These are phyloP conservation scores for Emmelina monodactyla DNA, from an alignment of 2,888 invertebrate genomes.

Conservation along the genomic window DNA sequence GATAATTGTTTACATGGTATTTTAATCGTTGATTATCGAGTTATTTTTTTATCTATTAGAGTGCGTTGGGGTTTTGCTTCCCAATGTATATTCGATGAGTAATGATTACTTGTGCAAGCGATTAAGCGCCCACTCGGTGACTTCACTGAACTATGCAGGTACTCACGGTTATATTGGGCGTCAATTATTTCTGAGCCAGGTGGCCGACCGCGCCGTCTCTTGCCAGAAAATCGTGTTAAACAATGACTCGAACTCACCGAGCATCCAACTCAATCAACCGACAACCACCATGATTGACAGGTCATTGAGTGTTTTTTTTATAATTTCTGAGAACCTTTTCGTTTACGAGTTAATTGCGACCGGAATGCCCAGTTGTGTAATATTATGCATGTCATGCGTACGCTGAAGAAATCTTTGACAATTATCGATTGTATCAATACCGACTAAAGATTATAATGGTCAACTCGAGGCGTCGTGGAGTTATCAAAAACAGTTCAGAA, in stretches of 20 bases:
- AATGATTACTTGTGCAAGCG: constrained; percentile 1
- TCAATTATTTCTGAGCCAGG: constrained; percentile 31
- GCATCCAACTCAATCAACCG: neutral
- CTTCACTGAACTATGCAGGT: constrained; percentile 11
- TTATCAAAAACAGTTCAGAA: no score
- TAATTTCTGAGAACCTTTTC: no score
- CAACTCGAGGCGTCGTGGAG: no score
- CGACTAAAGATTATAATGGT: no score
- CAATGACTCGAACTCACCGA: no score
- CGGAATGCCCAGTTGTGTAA: no score
- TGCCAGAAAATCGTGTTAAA: neutral
- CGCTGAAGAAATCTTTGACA: no score
- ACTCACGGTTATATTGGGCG: constrained; percentile 35
- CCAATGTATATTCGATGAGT: neutral
- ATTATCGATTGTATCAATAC: no score
- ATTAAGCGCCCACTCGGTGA: neutral
- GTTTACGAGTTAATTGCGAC: no score
- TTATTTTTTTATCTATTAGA: neutral
- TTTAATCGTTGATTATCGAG: no score
- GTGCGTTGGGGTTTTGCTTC: neutral
- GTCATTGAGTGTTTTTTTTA: neutral
- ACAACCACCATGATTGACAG: neutral
- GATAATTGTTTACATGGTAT: neutral
- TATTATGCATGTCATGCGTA: no score
- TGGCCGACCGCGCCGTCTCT: constrained; percentile 19